phyloP scores from a whole-genome alignment of 2,797 vertebrate species.

The Chromis chromis region DNA sequence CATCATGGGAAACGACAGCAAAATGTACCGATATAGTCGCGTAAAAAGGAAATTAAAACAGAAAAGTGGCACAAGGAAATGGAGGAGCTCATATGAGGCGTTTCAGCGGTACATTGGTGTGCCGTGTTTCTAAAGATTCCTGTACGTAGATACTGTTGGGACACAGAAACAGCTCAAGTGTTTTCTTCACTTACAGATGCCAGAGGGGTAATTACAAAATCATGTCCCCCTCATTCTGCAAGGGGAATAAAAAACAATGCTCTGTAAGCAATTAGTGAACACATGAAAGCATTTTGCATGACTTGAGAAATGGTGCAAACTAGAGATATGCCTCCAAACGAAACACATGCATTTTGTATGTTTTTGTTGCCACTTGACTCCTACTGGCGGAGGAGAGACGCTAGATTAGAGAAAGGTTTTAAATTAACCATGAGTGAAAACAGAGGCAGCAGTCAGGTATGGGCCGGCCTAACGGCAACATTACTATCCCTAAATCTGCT shows the following conservation, averaged over 20 bases:
- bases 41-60: constrained; percentile 58
- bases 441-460: constrained; percentile 10
- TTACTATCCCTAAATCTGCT: not conserved
- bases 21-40: constrained; percentile 36
- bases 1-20: constrained; percentile 44
- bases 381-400: constrained; percentile 5
- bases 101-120: not conserved
- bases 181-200: constrained; percentile 26
- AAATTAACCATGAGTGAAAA: constrained; percentile 33
- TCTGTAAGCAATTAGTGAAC: constrained; percentile 48
- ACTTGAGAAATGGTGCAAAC: constrained; percentile 31
- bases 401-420: constrained; percentile 2
- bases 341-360: not conserved
- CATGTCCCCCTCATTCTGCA: constrained; percentile 29
- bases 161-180: constrained; percentile 24
- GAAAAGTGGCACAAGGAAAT: constrained; percentile 3
- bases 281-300: constrained; percentile 41
- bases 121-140: constrained; percentile 9
- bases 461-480: not conserved
- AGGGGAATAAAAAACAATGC: not conserved
- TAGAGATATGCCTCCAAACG: constrained; percentile 1
- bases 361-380: constrained; percentile 22
- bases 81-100: constrained; percentile 11
- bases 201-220: constrained; percentile 54
- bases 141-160: constrained; percentile 9